Base-by-base conservation (phyloP, 2,888 invertebrate species). In the Drosophila siamana region DNA sequence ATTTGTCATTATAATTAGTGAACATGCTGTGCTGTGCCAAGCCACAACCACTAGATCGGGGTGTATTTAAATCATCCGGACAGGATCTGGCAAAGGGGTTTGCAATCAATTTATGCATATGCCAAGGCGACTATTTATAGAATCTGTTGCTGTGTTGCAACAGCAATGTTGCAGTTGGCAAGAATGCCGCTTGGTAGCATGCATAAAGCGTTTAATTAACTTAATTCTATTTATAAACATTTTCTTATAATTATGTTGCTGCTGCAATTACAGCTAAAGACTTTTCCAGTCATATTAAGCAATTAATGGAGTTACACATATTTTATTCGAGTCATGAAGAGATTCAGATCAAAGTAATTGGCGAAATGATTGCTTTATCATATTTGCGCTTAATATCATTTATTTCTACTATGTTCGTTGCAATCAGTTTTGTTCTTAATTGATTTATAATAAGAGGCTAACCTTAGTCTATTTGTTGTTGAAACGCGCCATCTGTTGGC, bases 1-100 rank as follows among this genome's bases (percentile, higher is more conserved):
- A 86, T 86, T 86, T 86, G 85, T 86, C 85, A 84, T 88, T 77
- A 86, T 88, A 86, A 88, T 88, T 84, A 88, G 83, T 56, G 61
- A 71, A 87, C 84, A 80, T 46, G 62, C 57, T 60, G 47, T 26
- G 54, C n/a, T n/a, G n/a, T n/a, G n/a, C n/a, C n/a, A n/a, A n/a
- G n/a, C 69, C 69, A 19, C 48, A 52, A 24, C 30, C 55, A 36
- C n/a, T 11, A 15, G 11, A 44, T 54, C 43, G 11, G 28, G 24
- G 24, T 16, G 48, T 71, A 66, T 41, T 30, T 44, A 38, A 61
- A 50, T 60, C 11, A 26, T 44, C 38, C 33, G 13, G 33, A 66
- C 40, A 15, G 41, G 44, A 54, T 41, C 55, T 40, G 16, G 6
- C 43, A 63, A 38, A 59, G 48, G 44, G 15, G 26, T 43, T 66